Evolutionary conservation across 2,888 invertebrate species (phyloP), one percentile per base, ranked within the genome.

Genomic region (Platycheirus albimanus): DNA sequence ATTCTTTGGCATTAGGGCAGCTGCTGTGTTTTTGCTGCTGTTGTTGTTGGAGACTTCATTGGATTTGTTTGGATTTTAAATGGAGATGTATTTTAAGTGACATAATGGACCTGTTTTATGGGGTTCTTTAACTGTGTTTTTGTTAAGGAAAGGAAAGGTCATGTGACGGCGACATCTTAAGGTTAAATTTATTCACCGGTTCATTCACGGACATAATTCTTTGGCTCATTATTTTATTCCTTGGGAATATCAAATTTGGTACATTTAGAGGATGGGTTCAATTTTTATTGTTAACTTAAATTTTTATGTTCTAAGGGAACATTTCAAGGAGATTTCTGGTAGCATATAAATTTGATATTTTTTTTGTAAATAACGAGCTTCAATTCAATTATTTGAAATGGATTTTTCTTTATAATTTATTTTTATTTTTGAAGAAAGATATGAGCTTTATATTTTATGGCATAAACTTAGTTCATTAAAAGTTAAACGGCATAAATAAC

Each of bases 11-110:
- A 74, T 64, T 64, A 47, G 56, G 70, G 45, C 70, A 70, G 70
- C 38, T 70, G 64, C 41, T 58, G 38, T 38, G n/a, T n/a, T 56
- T 36, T 41, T 41, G 41, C 41, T 58, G 30, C 30, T 33, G 30
- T 45, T 61, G 66, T n/a, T n/a, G n/a, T n/a, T n/a, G n/a, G n/a
- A n/a, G 76, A 76, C 49, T 81, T 81, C 43, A 30, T 71, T 71
- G 76, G 49, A 76, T 71, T 76, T 81, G 81, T 81, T 76, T 67
- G 66, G 56, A 81, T 72, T 81, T 72, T 77, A 83, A 83, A 83
- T 78, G 83, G 77, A 83, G 72, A 78, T 72, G 83, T 77, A 77
- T 77, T 83, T 78, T 74, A 77, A 83, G 77, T 72, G 83, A 74
- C 83, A 63, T 64, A 69, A 77, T 72, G 83, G 58, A 51, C 63